Base-by-base conservation (phyloP, 2,113 vertebrate species). In the Morone chrysops region DNA sequence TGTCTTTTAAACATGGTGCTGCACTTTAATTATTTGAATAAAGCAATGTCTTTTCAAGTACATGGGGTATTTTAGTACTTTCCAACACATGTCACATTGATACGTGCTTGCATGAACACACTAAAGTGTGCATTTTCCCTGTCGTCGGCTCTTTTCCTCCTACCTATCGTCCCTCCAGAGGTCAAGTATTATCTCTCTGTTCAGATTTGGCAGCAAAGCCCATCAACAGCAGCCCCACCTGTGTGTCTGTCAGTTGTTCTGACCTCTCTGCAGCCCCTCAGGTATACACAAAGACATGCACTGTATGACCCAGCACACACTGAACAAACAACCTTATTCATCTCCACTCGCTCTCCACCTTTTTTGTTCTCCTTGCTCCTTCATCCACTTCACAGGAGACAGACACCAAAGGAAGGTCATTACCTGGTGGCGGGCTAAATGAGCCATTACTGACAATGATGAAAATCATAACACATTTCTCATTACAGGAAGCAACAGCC, bases 251-350 rank as follows among this genome's bases (percentile, higher is more conserved):
- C 90, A 89, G 56, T 47, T 83, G 74, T 31, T 51, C 56, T 71
- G 83, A 90, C 87, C 86, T 71, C 70, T 68, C 54, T 36, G 57
- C 59, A 69, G 53, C 50, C 78, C 61, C 73, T 69, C 76, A 54
- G 47, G 47, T 41, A 16, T 40, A 82, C 80, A 93, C 91, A 94
- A 90, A 92, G 90, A 85, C 51, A 38, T 54, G 25, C 87, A 80
- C 84, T 92, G 86, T 93, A 9, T 84, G 71, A 81, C 67, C 73
- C 62, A 50, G 60, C 73, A 71, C 56, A 31, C 74, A 80, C 74
- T 36, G 78, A 90, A 94, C 89, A 93, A 92, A 91, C 68, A 62
- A 43, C 76, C 83, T 84, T 69, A 90, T 95, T 95, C 90, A 92
- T 87, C 75, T 83, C 53, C 54, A 67, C 76, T 77, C 48, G 4